Base-by-base conservation (phyloP, 2,888 invertebrate species). In the Notodonta dromedarius region DNA sequence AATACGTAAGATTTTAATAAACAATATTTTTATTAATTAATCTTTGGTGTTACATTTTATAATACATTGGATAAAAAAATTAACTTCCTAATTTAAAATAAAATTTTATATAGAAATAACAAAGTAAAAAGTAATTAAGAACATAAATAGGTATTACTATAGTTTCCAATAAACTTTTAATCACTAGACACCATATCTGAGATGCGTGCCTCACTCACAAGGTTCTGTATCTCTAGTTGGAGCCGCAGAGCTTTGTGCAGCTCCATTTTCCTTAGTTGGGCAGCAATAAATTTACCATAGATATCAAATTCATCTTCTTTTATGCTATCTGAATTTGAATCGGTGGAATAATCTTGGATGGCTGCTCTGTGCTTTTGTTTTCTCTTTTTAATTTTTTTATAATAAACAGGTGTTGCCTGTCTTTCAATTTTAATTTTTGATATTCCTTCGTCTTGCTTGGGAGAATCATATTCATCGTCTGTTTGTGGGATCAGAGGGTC, bases 281-380 rank as follows among this genome's bases (percentile, higher is more conserved):
- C 76, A 35, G 89, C 89, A 53, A 90, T 87, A 68, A 82, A 88
- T 71, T 87, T 88, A 4, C 89, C 89, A 76, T 87, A 90, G 39
- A 88, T 83, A 74, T 88, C 89, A 84, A 88, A 90, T 67, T 89
- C 89, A 76, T 90, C 90, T 40, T 89, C 88, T 40, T 70, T 79
- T 0, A 46, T 62, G 64, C 59, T 65, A 42, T 77, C 82, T 13
- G 63, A 61, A 56, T 67, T 67, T 13, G 77, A 75, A 60, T 71
- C 71, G 5, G 70, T 73, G 11, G 70, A 74, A 69, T 78, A 80
- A 14, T 74, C 77, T 53, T 76, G 76, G 24, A 74, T 50, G 40
- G 74, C 60, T 13, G 65, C 73, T 62, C 77, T 77, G 14, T 76
- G 79, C 66, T 85, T 86, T 0, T 75, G 62, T 77, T 85, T 88